A percentile compares a stretch with the other conserved stretches of the same genome.
phyloP scores from a whole-genome alignment of 2,888 invertebrate genomes.

The Pomacea canaliculata region DNA sequence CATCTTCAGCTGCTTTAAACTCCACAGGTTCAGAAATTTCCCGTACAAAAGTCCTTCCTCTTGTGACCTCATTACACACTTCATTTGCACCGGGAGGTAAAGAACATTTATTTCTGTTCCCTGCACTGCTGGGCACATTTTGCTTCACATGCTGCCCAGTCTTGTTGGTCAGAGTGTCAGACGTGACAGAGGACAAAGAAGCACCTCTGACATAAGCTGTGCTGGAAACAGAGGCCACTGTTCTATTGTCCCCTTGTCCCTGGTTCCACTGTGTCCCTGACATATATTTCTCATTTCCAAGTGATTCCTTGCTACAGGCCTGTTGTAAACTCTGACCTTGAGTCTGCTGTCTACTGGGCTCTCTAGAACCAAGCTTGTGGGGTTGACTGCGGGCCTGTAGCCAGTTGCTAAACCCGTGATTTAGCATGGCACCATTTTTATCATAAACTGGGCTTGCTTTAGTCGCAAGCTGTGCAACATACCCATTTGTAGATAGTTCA shows the following conservation, averaged over 20 bases:
- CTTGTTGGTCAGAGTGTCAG: conserved; percentile 31
- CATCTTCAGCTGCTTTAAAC: neutral
- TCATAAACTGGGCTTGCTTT: neutral
- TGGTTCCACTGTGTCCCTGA: no score
- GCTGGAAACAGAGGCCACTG: no score
- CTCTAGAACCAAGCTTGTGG: neutral
- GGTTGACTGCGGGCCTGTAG: neutral
- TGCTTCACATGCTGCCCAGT: conserved; percentile 31
- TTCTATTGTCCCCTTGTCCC: no score
- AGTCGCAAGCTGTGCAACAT: no score
- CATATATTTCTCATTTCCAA: no score
- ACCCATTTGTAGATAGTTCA: no score
- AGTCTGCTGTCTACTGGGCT: neutral
- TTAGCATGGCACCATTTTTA: conserved; percentile 8
- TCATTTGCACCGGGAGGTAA: neutral
- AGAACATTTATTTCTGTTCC: neutral
- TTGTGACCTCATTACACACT: neutral
- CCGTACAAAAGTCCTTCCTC: conserved; percentile 22
- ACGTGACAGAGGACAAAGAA: conserved; percentile 30
- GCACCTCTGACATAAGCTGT: neutral
- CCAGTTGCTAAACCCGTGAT: conserved; percentile 17
- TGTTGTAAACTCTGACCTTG: neutral
- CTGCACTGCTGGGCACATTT: conserved; percentile 9
- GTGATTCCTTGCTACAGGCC: neutral
- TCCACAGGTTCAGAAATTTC: conserved; percentile 15